Base-by-base conservation (phyloP, 2,888 invertebrate species). In the Andrena chrysosceles region DNA sequence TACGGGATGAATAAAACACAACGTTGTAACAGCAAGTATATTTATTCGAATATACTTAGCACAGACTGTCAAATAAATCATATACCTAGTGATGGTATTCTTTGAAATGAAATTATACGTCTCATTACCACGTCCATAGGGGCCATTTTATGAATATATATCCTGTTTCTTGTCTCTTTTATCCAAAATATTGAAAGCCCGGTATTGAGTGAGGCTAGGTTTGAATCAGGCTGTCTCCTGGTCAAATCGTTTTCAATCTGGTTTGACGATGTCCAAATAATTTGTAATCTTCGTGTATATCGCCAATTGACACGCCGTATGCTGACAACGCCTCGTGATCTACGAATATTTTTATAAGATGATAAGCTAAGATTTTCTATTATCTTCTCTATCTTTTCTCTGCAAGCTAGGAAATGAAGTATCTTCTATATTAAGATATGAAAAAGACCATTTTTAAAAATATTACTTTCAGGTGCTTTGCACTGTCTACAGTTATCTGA, bases 281-380 rank as follows among this genome's bases (percentile, higher is more conserved):
- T 89, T 95, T 95, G 88, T 97, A 97, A 87, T 96, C 94, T 52
- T 94, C 91, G 0, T 93, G 91, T 13, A 97, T 94, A 89, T 96
- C 96, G 0, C 96, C 96, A 64, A 94, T 86, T 0, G 94, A 92
- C 0, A 97, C 95, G 0, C 97, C 97, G 68, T 95, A 94, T 4
- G 94, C 92, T 6, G 97, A 95, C 2, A 97, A 93, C 79, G 95
- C 94, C 68, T 95, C 64, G 16, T 84, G 90, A 66, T 73, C 92
- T 93, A 67, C 0, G 23, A 64, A 54, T n/a, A 29, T 54, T 54
- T 63, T 42, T 13, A 31, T 13, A n/a, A 20, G 0, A 26, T 13
- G 13, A 13, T 13, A 13, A n/a, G n/a, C n/a, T n/a, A n/a, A n/a
- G n/a, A 42, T 42, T 4, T 42, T 13, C 13, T 13, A 42, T 42